A percentile compares a stretch with the other conserved stretches of the same genome.
Conservation (phyloP, 2,888 invertebrate species). For the Lithophane ornitopus region DNA sequence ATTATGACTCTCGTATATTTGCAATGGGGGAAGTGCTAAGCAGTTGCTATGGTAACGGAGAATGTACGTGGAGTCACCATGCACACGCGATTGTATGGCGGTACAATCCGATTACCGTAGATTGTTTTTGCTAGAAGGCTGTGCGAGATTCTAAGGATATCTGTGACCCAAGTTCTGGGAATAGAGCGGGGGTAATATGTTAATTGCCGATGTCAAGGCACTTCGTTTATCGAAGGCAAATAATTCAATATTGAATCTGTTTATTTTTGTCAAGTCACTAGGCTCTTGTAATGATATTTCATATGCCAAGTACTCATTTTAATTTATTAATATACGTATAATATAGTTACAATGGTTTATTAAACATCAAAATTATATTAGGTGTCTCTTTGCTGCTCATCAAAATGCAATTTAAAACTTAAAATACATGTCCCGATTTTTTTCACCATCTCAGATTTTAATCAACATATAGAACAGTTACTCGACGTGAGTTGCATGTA, state of each 20-base stretch:
- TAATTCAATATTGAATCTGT: slow-evolving; percentile 4
- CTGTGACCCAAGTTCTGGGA: slow-evolving; percentile 51
- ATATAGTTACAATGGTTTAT: neutral
- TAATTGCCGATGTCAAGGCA: neutral
- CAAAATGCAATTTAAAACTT: neutral
- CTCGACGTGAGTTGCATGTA: slow-evolving; percentile 10
- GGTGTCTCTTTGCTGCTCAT: neutral
- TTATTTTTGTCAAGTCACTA: neutral
- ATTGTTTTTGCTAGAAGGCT: slow-evolving; percentile 74
- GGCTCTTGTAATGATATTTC: neutral
- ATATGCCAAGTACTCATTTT: neutral
- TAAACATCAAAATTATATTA: neutral
- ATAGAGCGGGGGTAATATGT: slow-evolving; percentile 11
- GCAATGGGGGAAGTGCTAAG: slow-evolving; percentile 38
- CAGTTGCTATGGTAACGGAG: slow-evolving; percentile 61
- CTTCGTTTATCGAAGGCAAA: neutral
- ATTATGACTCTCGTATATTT: slow-evolving; percentile 49
- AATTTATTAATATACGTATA: neutral
- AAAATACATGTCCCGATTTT: neutral
- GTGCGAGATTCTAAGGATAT: slow-evolving; percentile 46
- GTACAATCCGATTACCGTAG: slow-evolving; percentile 76
- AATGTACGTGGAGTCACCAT: slow-evolving; percentile 54
- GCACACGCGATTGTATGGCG: slow-evolving; percentile 69
- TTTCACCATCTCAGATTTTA: neutral
- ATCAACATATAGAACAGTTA: slow-evolving; percentile 13